Evolutionary conservation across 2,888 invertebrate genomes (phyloP), one percentile per base, ranked within the genome.

Genomic region (Euzetes globulus): DNA sequence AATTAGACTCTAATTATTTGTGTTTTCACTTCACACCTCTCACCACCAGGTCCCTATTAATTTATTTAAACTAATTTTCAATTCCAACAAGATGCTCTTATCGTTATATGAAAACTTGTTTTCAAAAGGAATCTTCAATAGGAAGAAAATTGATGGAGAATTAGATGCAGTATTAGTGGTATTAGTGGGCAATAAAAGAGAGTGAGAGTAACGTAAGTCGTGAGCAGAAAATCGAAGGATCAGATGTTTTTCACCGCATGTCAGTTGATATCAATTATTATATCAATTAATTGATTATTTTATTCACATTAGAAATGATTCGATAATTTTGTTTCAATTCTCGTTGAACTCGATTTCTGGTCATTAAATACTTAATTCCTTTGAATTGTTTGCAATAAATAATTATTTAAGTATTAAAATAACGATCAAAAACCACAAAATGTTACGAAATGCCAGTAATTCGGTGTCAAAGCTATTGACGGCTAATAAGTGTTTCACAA

Each of bases 221-320:
- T 55, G 55, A 19, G 25, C 19, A 55, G 5, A 11, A 6, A 22
- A 11, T 1, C 22, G 7, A 33, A 63, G 9, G 33, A 63, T 63
- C 63, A 63, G 63, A 63, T 63, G 63, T 63, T 63, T 58, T 33
- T 63, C 29, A 63, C 63, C 33, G 63, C 63, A 37, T 63, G 55
- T 55, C 55, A 25, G 25, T 22, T 55, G 22, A 55, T 55, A 55
- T 22, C 22, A 19, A 13, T 22, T 22, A 19, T 22, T 22, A 19
- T 22, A 55, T 55, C 55, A 55, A 55, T 55, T 22, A 2, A 55
- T 19, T 55, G 22, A 55, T 55, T n/a, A 58, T 63, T 63, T 15
- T 3, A 17, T 29, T 27, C 27, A 27, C 11, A 33, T 17, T 33
- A 27, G 58, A 25, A 58, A 29, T 58, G 58, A 58, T 58, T 58